Evolutionary conservation across 2,113 vertebrate genomes (phyloP), one percentile per base, ranked within the genome.

Genomic region (Hyla sarda): DNA sequence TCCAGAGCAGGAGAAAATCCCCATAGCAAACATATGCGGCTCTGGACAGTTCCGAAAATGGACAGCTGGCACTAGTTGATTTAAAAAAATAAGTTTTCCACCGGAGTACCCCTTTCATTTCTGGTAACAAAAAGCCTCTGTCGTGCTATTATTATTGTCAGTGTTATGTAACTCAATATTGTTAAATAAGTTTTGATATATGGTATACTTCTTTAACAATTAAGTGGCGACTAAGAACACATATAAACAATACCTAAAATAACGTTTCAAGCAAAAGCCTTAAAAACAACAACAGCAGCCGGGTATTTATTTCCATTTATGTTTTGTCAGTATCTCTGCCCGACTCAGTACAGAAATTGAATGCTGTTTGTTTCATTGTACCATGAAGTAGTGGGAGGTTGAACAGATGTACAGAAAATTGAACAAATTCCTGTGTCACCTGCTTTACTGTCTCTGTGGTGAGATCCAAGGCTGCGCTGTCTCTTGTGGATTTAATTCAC

Each of bases 401-500:
- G 81, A 90, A 86, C 82, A 90, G 34, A 69, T 85, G 73, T 75
- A 85, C 28, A 73, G 78, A 89, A 89, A 87, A 83, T 67, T 73
- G 74, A 85, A 58, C 56, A 88, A 86, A 84, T 78, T 25, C 52
- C 83, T 83, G 76, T 84, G 37, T 89, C 82, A 88, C 73, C 85
- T 85, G 76, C 7, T 11, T 85, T 88, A 85, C 80, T 82, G 72
- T 47, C 13, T 7, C 76, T 78, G n/a, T 87, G 72, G 9, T 56
- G 81, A 73, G 52, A 86, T 89, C 74, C 14, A 89, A 82, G 82
- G 1, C 25, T 81, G 80, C 84, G 84, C 77, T 90, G 82, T 1
- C 50, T 60, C 67, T 19, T 65, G n/a, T 84, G 85, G 8, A 73
- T 91, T 91, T 88, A 81, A 86, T 90, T 85, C 90, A 34, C 83